phyloP scores from a whole-genome alignment of 2,888 invertebrate species.

The Zaprionus bogoriensis region DNA sequence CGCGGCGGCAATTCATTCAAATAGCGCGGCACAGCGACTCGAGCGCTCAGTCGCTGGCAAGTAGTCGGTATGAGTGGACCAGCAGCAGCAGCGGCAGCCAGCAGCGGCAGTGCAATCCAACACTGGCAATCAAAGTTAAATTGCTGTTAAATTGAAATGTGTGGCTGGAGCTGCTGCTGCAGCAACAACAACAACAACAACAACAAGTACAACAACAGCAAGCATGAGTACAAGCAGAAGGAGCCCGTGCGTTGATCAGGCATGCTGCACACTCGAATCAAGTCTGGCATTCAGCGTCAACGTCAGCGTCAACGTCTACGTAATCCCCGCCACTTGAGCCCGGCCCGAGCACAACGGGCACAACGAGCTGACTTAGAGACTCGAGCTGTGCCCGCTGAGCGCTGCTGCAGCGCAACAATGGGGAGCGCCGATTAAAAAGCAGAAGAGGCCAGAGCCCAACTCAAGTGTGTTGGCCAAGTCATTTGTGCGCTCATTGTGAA shows the following conservation, averaged over 20 bases:
- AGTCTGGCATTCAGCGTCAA: conserved; percentile 70
- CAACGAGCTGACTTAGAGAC: conserved; percentile 1
- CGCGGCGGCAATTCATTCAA: conserved; percentile 79
- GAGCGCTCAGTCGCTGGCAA: conserved; percentile 82
- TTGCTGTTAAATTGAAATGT: conserved; percentile 49
- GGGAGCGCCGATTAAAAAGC: not conserved
- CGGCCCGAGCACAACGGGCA: conserved; percentile 43
- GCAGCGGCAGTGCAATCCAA: conserved; percentile 8
- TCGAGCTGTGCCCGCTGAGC: not conserved
- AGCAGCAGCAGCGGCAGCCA: conserved; percentile 12
- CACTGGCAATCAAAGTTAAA: conserved; percentile 47
- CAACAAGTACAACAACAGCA: conserved; percentile 2
- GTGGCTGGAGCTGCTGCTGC: conserved; percentile 21
- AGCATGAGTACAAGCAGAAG: conserved; percentile 10
- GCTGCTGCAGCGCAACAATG: conserved; percentile 2
- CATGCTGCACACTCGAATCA: conserved; percentile 68
- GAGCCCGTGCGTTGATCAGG: no score
- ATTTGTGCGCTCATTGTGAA: conserved; percentile 70
- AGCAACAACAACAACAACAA: conserved; percentile 9
- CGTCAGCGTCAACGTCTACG: conserved; percentile 75
- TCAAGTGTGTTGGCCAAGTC: conserved; percentile 70
- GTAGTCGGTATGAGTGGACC: conserved; percentile 80
- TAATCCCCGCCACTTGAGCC: conserved; percentile 63
- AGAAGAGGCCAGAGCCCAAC: conserved; percentile 26
- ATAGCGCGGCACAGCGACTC: conserved; percentile 82